Evolutionary conservation across 2,113 vertebrate genomes (phyloP).

Genomic region (Tragelaphus strepsiceros): DNA sequence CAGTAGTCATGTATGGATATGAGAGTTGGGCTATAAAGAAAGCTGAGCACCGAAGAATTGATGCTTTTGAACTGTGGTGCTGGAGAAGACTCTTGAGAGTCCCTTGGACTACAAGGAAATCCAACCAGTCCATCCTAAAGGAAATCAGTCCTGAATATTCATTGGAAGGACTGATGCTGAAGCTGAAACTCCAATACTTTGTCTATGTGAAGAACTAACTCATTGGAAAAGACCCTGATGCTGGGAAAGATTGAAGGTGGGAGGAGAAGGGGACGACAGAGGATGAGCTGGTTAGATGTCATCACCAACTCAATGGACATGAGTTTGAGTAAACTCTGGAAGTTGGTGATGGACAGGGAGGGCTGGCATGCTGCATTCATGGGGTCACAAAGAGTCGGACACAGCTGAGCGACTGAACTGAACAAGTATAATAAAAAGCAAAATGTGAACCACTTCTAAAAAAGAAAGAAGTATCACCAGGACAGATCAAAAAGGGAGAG

Average conservation of each 20-base stretch:
- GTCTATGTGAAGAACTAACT: background rate
- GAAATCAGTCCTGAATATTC: background rate
- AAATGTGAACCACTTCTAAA: background rate
- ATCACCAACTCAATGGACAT: background rate
- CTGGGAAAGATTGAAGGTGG: background rate
- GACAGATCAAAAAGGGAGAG: background rate
- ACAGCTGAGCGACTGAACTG: background rate
- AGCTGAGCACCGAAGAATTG: fast-evolving
- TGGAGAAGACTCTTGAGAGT: background rate
- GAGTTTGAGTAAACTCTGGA: background rate
- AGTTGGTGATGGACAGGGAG: background rate
- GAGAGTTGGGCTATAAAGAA: background rate
- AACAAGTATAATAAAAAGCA: background rate
- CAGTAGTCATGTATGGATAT: background rate
- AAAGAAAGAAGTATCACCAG: background rate
- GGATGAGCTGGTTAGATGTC: background rate
- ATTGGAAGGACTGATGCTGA: background rate
- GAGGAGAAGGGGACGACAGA: background rate
- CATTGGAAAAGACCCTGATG: background rate
- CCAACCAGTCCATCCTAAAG: background rate
- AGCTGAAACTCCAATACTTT: background rate
- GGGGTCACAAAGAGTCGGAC: fast-evolving
- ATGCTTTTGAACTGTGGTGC: background rate
- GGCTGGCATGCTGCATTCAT: fast-evolving
- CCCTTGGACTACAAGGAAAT: background rate